Evolutionary conservation across 2,797 vertebrate genomes (phyloP).

Genomic region (Poecilia velifera): DNA sequence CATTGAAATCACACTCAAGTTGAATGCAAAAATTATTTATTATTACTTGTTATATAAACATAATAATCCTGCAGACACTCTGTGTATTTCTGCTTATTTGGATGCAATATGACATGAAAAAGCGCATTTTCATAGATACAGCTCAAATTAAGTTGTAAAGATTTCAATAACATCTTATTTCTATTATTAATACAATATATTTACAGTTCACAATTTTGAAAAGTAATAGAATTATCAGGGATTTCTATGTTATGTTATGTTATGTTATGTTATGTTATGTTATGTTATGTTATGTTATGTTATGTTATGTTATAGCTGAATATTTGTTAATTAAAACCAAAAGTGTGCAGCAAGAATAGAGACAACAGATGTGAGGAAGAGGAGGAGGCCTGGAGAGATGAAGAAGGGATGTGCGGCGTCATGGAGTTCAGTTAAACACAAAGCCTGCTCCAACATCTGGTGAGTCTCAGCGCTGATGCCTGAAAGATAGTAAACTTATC

Average conservation of each 20-base stretch:
- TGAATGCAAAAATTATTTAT: not conserved
- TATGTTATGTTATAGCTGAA: not conserved
- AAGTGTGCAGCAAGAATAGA: constrained; percentile 75
- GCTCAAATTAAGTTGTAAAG: not conserved
- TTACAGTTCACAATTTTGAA: not conserved
- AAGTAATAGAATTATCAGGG: not conserved
- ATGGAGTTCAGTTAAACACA: constrained; percentile 69
- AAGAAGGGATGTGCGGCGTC: constrained; percentile 29
- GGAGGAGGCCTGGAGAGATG: constrained; percentile 34
- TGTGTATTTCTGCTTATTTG: not conserved
- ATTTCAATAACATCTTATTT: not conserved
- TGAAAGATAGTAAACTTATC: constrained; percentile 45
- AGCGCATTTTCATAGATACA: not conserved
- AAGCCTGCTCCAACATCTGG: constrained; percentile 65
- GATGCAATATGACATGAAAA: not conserved
- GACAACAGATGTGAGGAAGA: constrained; percentile 41
- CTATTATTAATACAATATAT: not conserved
- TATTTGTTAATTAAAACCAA: constrained; percentile 60
- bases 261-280: not conserved
- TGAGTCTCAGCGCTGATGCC: constrained; percentile 71
- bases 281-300: too few species aligned
- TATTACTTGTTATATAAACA: not conserved
- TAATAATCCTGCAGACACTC: not conserved
- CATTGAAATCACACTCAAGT: not conserved
- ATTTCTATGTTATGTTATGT: not conserved